Base-by-base conservation (phyloP, 2,113 vertebrate genomes). In the Barnardius zonarius region DNA sequence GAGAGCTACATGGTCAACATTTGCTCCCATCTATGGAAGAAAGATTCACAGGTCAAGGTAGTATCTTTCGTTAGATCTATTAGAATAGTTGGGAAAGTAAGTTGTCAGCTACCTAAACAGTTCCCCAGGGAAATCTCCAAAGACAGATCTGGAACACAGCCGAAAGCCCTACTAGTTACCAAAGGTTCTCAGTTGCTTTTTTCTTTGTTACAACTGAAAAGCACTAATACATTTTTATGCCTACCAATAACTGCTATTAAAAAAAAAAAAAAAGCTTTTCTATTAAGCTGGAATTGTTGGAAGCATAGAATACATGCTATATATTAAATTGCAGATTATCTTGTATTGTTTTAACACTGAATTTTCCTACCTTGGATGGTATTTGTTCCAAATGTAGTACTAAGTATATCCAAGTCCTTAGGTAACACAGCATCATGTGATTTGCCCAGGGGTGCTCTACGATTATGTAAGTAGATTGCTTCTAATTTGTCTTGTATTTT, bases 401-500 rank as follows among this genome's bases (percentile, higher is more conserved):
- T 96, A 78, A 95, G 68, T 52, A 96, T 23, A 92, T 97, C 97
- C 75, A 98, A 55, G 75, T 96, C 97, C 77, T 96, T 5, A 17
- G 98, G 98, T 83, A 99, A 97, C 85, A 96, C 96, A 28, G 44
- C 98, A 95, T 98, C 96, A 46, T 91, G 94, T 72, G 98, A 98
- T 94, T 83, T 98, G 70, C 99, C 98, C 62, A 99, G 70, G 3
- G 98, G 97, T 27, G 97, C 97, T 31, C 95, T 88, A 64, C 86
- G 93, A 70, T 90, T 97, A 75, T 97, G 98, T 17, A 92, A 78
- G 94, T 99, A 99, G 51, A 96, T 55, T 43, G 95, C 94, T 94
- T 99, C 98, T 79, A 97, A 98, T 70, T 98, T 92, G 28, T 98
- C 97, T 68, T 97, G 94, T 20, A 98, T 39, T 97, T 93, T 98